phyloP scores from a whole-genome alignment of 1,140 invertebrate species.

The Drosophila orosa region DNA sequence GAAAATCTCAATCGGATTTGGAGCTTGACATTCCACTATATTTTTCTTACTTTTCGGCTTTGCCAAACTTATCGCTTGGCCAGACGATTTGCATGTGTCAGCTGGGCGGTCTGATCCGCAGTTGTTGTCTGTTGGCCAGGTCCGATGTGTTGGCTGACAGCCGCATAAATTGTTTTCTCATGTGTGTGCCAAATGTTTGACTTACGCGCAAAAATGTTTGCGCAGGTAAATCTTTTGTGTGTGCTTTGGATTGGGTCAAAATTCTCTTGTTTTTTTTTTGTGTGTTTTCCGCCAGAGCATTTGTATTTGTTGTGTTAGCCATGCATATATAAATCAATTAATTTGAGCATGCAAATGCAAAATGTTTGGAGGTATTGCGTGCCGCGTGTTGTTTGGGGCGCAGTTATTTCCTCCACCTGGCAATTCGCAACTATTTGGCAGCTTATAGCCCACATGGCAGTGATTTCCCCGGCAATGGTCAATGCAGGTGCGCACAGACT shows the following conservation, averaged over 20 bases:
- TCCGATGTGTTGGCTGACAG: slow-evolving; percentile 58
- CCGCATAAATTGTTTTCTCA: slow-evolving; percentile 79
- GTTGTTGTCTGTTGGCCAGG: slow-evolving; percentile 22
- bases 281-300: slow-evolving; percentile 55
- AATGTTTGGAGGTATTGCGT: slow-evolving; percentile 38
- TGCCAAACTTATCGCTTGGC: slow-evolving; percentile 49
- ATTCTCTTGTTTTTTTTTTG: slow-evolving; percentile 35
- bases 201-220: slow-evolving; percentile 74
- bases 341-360: slow-evolving; percentile 68
- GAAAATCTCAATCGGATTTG: slow-evolving; percentile 28
- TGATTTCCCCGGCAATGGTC: slow-evolving; percentile 44
- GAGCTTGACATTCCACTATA: slow-evolving; percentile 18
- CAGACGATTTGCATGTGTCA: slow-evolving; percentile 71
- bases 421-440: slow-evolving; percentile 29
- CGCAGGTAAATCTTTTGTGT: slow-evolving; percentile 65
- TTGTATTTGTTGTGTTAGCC: slow-evolving; percentile 33
- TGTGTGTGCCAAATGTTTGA: slow-evolving; percentile 81
- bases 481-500: slow-evolving; percentile 14
- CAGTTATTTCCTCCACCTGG: slow-evolving; percentile 64
- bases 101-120: slow-evolving; percentile 54
- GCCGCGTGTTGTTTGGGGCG: not conserved
- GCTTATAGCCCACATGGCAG: slow-evolving; percentile 40
- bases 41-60: not conserved
- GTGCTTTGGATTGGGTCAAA: slow-evolving; percentile 34
- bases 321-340: slow-evolving; percentile 76